Evolutionary conservation across 1,140 invertebrate genomes (phyloP).

Genomic region (Chelonus insularis): DNA sequence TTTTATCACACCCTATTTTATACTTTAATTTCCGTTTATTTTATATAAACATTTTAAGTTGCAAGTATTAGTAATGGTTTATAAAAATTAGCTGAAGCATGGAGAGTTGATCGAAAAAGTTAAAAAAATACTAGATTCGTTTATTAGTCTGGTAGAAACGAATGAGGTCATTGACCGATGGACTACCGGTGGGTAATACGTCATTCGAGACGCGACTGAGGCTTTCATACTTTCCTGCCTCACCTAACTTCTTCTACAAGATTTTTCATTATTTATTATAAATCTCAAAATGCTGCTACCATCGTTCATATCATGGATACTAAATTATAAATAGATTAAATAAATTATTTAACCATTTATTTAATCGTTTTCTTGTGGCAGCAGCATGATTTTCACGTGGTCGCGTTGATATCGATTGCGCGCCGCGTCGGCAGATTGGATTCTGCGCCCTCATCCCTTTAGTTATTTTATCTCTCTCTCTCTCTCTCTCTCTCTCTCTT

Average conservation of each 20-base stretch:
- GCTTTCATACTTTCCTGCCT: conserved; percentile 6
- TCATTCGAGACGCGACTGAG: conserved; percentile 20
- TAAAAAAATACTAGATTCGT: conserved; percentile 1
- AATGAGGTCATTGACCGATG: conserved; percentile 25
- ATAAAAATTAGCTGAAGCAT: too few relatives aligned
- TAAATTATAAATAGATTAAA: too few relatives aligned
- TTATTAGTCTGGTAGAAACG: conserved; percentile 2
- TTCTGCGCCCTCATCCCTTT: conserved; percentile 46
- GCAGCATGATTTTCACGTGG: conserved; percentile 53
- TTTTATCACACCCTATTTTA: neutral
- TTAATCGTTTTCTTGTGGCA: neutral
- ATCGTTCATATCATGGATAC: neutral
- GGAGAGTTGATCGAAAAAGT: neutral
- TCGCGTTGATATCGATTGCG: conserved; percentile 48
- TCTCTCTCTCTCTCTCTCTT: conserved; percentile 8
- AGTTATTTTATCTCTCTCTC: conserved; percentile 1
- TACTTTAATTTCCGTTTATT: neutral
- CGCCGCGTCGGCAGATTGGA: conserved; percentile 40
- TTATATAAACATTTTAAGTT: too few relatives aligned
- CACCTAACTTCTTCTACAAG: neutral
- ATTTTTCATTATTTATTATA: neutral
- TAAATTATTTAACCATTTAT: conserved; percentile 1
- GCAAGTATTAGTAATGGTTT: too few relatives aligned
- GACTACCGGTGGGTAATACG: conserved; percentile 23
- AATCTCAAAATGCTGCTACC: neutral